phyloP scores from a whole-genome alignment of 2,797 vertebrate genomes.

The Scleropages formosus region DNA sequence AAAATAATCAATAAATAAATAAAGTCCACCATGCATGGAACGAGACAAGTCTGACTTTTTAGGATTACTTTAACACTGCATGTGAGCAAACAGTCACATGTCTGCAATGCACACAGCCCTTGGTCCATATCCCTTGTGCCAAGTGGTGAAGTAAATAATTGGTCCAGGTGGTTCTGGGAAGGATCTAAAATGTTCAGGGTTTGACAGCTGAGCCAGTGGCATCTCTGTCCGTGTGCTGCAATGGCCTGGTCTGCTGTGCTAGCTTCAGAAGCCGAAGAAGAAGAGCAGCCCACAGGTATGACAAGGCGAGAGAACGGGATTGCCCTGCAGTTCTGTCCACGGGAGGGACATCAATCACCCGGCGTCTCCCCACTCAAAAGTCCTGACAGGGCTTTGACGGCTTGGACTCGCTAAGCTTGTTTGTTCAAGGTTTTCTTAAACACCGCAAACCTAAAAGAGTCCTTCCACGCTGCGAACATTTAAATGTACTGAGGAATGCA shows the following conservation, averaged over 20 bases:
- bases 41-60: background rate
- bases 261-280: background rate
- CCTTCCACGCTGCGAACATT: background rate
- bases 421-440: background rate
- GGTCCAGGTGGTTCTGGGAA: background rate
- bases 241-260: background rate
- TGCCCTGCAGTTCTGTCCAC: background rate
- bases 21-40: background rate
- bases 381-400: background rate
- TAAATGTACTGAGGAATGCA: background rate
- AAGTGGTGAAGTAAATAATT: background rate
- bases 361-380: background rate
- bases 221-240: background rate
- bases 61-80: background rate
- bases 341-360: constrained; percentile 14
- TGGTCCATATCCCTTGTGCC: background rate
- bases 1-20: background rate
- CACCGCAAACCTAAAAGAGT: background rate
- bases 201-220: constrained; percentile 10
- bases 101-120: background rate
- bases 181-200: background rate
- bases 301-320: too few relatives aligned
- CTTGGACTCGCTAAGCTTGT: background rate
- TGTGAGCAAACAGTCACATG: background rate
- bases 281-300: background rate